Evolutionary conservation across 2,888 invertebrate species (phyloP), one percentile per base, ranked within the genome.

Genomic region (Pomacea canaliculata): DNA sequence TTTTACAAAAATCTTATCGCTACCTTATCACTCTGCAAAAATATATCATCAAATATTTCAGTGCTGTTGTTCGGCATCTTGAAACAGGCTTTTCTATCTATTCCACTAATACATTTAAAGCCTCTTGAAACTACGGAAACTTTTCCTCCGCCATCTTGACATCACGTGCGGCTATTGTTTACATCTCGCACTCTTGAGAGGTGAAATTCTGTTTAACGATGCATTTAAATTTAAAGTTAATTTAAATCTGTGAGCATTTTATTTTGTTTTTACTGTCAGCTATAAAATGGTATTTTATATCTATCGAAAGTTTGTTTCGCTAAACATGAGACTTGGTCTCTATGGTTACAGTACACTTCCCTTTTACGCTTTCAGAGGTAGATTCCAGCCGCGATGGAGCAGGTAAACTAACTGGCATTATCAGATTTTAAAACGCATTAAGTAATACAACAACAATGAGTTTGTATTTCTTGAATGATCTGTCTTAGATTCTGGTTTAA

Each of bases 341-440:
- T 56, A 73, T 73, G 27, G 65, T 65, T 51, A 73, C 66, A 27
- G 8, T 18, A 73, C 51, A 73, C 73, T 73, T 73, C 67, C 73
- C 37, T 37, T 46, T 9, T 46, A 19, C 10, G 2, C n/a, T n/a
- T 23, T 23, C 51, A 48, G 19, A 63, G 46, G 27, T 9, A 19
- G 63, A 23, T 12, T 63, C 12, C 51, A 27, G 56, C 37, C 56
- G 19, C 18, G 16, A 73, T 67, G 73, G 67, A 65, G 23, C 66
- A 65, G 73, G 73, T 73, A 51, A 67, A 46, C 27, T 23, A 51
- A 27, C 19, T 37, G 60, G 13, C 9, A 37, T 23, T 59, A 7
- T 74, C 59, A 62, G 51, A 2, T 19, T 60, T 60, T 60, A 5
- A 19, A 60, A 60, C 60, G 5, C 23, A 37, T 5, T 37, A 5